These are phyloP conservation scores for Illadopsis cleaveri DNA, from an alignment of 2,113 vertebrate genomes.

Conservation along the genomic window DNA sequence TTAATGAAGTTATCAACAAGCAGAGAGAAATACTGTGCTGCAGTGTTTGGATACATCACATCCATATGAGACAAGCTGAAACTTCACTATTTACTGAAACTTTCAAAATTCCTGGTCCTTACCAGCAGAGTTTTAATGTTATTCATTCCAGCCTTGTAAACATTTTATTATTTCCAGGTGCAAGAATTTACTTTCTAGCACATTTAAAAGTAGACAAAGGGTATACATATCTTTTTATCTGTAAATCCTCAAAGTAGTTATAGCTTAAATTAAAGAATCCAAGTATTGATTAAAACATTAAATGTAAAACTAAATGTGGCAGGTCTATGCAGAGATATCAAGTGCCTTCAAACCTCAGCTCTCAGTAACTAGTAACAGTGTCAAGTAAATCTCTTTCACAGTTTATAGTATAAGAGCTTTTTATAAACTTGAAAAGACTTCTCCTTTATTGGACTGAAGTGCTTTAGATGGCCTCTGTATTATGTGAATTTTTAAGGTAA, in stretches of 20 bases:
- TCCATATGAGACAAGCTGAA: not conserved
- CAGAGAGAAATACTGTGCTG: not conserved
- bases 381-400: not conserved
- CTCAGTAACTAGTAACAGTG: slow-evolving; percentile 18
- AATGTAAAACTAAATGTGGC: slow-evolving; percentile 21
- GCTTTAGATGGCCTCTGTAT: not conserved
- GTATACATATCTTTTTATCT: not conserved
- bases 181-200: not conserved
- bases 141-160: not conserved
- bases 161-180: not conserved
- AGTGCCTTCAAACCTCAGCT: not conserved
- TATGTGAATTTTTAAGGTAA: not conserved
- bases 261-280: slow-evolving; percentile 24
- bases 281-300: slow-evolving; percentile 39
- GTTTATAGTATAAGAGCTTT: slow-evolving; percentile 3
- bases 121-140: not conserved
- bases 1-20: not conserved
- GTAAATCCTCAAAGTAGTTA: not conserved
- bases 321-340: not conserved
- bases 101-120: not conserved
- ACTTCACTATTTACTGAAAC: not conserved
- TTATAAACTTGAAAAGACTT: slow-evolving; percentile 3
- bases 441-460: not conserved
- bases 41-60: not conserved
- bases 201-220: not conserved